Percentiles rank a stretch among this genome's conserved stretches.
Conservation (phyloP, 1,140 invertebrate species). For the Hyphantria cunea region DNA sequence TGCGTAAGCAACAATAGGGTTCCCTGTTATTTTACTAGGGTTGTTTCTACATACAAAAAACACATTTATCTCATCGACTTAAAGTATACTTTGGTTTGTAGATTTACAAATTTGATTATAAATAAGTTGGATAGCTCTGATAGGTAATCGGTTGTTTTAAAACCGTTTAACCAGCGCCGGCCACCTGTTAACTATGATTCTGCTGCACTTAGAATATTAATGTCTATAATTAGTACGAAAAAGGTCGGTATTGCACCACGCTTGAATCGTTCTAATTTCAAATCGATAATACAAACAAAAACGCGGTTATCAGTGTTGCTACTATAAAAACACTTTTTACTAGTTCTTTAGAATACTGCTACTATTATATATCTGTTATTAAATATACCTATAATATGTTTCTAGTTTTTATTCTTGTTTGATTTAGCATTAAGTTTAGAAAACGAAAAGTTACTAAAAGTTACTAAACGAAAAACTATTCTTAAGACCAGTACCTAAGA, state of each 20-base stretch:
- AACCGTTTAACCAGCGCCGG: conserved; percentile 45
- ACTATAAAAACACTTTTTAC: too few species aligned
- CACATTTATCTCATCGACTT: conserved; percentile 30
- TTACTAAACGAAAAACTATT: too few species aligned
- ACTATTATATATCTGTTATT: too few species aligned
- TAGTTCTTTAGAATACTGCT: too few species aligned
- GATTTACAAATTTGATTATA: conserved; percentile 50
- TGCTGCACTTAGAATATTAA: conserved; percentile 18
- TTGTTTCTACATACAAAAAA: conserved; percentile 41
- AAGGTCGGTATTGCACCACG: conserved; percentile 1
- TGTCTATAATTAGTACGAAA: conserved; percentile 16
- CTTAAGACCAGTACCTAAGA: too few species aligned
- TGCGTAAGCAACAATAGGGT: conserved; percentile 74
- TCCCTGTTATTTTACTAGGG: conserved; percentile 70
- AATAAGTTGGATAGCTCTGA: conserved; percentile 62
- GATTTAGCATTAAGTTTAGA: too few species aligned
- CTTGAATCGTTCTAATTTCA: background rate
- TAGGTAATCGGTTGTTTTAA: conserved; percentile 66
- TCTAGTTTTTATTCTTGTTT: too few species aligned
- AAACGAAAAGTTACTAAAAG: too few species aligned
- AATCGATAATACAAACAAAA: background rate
- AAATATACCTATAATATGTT: too few species aligned
- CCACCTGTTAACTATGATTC: conserved; percentile 50
- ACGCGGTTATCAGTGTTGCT: background rate
- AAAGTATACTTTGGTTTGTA: conserved; percentile 42